Conservation (phyloP, 2,113 vertebrate species). For the Phyllostomus discolor region DNA sequence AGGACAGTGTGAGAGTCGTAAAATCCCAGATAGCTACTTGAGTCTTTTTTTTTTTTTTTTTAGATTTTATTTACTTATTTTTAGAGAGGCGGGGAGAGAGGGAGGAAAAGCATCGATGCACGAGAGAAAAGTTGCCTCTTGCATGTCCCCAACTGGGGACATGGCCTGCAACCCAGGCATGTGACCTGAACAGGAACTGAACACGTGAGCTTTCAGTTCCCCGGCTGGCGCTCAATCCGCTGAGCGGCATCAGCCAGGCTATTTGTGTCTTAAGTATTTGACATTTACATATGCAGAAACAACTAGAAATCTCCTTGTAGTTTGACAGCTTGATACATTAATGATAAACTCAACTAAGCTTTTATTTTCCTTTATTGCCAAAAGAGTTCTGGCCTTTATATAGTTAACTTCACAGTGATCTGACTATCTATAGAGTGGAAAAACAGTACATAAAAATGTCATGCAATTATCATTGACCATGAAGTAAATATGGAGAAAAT, state of each 20-base stretch:
- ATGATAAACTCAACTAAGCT: background rate
- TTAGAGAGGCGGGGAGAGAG: too few species aligned
- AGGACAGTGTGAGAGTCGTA: background rate
- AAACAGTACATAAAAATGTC: background rate
- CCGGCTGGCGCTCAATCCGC: too few species aligned
- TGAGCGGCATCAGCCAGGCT: too few species aligned
- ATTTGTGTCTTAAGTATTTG: background rate
- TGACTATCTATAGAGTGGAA: background rate
- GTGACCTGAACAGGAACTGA: too few species aligned
- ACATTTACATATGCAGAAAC: background rate
- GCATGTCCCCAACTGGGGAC: too few species aligned
- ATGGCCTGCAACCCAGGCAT: too few species aligned
- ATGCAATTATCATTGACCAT: background rate
- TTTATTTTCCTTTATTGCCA: background rate
- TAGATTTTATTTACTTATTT: too few species aligned
- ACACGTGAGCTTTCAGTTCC: too few species aligned
- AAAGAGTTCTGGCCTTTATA: background rate
- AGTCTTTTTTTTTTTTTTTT: background rate
- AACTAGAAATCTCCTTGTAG: background rate
- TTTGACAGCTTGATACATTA: background rate
- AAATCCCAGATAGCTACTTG: background rate
- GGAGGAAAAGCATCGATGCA: too few species aligned
- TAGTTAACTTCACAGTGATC: background rate
- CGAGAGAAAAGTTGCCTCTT: too few species aligned
- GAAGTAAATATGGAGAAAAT: background rate